These are phyloP conservation scores for Olivierus martensii DNA, from an alignment of 1,140 invertebrate genomes.

Conservation along the genomic window DNA sequence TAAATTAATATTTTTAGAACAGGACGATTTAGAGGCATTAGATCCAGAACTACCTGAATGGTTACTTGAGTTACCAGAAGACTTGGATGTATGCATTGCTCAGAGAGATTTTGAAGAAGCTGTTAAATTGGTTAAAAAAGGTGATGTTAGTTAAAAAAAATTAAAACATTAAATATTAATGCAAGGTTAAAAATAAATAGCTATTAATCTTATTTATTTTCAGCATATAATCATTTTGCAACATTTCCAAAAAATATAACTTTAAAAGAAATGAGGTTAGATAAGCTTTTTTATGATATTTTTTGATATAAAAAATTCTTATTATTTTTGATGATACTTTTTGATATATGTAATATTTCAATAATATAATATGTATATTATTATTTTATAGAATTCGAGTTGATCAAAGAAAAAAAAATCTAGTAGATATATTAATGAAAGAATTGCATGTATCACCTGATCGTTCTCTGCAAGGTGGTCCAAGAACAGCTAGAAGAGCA, in stretches of 20 bases:
- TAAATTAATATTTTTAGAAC: no score
- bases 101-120: constrained; percentile 94
- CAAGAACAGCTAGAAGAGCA: constrained; percentile 67
- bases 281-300: no score
- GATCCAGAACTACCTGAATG: constrained; percentile 53
- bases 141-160: no score
- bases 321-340: no score
- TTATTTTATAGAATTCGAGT: constrained; percentile 34
- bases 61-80: constrained; percentile 81
- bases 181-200: background rate
- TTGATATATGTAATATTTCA: constrained; percentile 4
- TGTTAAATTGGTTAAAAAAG: constrained; percentile 60
- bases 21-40: no score
- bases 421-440: constrained; percentile 72
- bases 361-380: background rate
- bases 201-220: no score
- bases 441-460: constrained; percentile 76
- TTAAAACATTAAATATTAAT: constrained; percentile 15
- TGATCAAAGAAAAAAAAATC: constrained; percentile 54
- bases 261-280: constrained; percentile 11
- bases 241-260: constrained; percentile 18
- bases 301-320: no score
- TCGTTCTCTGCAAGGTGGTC: constrained; percentile 82
- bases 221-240: constrained; percentile 23
- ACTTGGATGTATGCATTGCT: constrained; percentile 92